Evolutionary conservation across 2,888 invertebrate species (phyloP).

Genomic region (Protonemura montana): DNA sequence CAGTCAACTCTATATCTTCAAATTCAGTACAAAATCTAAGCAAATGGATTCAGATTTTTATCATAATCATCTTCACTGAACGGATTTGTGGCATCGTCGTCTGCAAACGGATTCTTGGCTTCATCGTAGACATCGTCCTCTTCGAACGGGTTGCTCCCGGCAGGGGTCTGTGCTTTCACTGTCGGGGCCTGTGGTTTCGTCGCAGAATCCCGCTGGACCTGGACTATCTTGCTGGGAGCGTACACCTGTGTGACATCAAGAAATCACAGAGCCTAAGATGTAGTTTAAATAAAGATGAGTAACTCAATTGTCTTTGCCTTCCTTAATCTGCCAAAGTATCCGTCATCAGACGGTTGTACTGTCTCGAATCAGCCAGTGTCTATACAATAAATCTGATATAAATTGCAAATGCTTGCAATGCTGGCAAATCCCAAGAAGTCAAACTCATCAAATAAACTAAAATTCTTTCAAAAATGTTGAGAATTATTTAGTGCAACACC

Average conservation of each 20-base stretch:
- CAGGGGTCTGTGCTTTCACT: not conserved
- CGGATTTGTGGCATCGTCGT: constrained; percentile 56
- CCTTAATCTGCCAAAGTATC: too few relatives aligned
- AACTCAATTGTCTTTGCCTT: too few relatives aligned
- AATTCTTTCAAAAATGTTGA: too few relatives aligned
- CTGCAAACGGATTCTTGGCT: constrained; percentile 57
- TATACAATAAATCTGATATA: too few relatives aligned
- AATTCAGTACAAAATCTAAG: constrained; percentile 50
- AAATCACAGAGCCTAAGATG: not conserved
- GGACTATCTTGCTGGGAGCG: not conserved
- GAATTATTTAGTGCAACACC: too few relatives aligned
- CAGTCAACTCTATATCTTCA: not conserved
- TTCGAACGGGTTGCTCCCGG: constrained; percentile 72
- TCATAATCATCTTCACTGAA: constrained; percentile 71
- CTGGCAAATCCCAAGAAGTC: too few relatives aligned
- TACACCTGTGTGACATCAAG: not conserved
- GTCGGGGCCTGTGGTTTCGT: not conserved
- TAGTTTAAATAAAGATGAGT: too few relatives aligned
- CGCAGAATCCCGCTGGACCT: not conserved
- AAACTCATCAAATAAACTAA: too few relatives aligned
- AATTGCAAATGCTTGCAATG: too few relatives aligned
- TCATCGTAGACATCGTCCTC: constrained; percentile 50
- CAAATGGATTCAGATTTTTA: constrained; percentile 78
- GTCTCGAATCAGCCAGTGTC: too few relatives aligned
- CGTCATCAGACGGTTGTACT: too few relatives aligned